Evolutionary conservation across 2,797 vertebrate species (phyloP).

Genomic region (Anisognathus igniventris): DNA sequence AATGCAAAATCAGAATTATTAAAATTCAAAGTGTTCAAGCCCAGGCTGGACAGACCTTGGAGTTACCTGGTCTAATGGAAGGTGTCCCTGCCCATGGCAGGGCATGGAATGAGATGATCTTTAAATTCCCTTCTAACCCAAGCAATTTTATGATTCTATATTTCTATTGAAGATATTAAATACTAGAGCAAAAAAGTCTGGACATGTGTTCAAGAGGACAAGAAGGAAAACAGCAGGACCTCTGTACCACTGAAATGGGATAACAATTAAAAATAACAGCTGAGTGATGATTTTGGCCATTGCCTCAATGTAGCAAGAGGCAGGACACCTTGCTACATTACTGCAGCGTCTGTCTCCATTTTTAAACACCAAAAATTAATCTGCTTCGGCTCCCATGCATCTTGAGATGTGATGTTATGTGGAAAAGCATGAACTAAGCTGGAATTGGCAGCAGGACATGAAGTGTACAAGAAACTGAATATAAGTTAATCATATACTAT

Average conservation of each 20-base stretch:
- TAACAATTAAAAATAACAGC: not conserved
- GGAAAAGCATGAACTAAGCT: not conserved
- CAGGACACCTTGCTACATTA: not conserved
- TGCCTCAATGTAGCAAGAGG: not conserved
- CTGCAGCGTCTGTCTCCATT: not conserved
- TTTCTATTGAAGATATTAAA: not conserved
- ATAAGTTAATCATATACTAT: not conserved
- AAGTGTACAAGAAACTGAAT: not conserved
- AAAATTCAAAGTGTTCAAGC: not conserved
- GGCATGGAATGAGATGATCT: accelerated
- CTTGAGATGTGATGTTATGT: not conserved
- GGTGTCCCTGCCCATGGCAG: not conserved
- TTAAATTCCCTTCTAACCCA: not conserved
- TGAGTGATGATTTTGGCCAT: not conserved
- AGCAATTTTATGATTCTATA: not conserved
- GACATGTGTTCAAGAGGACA: not conserved
- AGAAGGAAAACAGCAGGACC: not conserved
- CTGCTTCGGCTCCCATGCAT: not conserved
- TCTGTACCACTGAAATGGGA: not conserved
- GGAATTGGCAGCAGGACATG: not conserved
- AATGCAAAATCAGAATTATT: not conserved
- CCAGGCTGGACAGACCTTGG: not conserved
- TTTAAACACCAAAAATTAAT: not conserved
- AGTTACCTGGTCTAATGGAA: not conserved
- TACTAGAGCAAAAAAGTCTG: not conserved